Percentiles rank a stretch among this genome's conserved stretches.
These are phyloP conservation scores for Leptinotarsa peninsularis DNA, from an alignment of 2,888 invertebrate species.

Conservation along the genomic window DNA sequence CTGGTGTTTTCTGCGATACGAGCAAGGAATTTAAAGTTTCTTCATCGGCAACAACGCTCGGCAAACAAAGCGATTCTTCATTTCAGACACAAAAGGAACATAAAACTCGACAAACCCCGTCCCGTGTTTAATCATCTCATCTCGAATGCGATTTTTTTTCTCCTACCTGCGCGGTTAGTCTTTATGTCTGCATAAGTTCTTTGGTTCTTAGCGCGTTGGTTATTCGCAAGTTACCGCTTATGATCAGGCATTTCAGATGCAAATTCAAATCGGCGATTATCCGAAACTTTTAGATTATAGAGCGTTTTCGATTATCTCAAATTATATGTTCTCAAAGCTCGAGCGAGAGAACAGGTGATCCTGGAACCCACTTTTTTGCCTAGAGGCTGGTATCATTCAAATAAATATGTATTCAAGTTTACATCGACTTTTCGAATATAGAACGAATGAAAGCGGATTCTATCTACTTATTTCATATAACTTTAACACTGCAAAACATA, in stretches of 20 bases:
- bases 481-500: no score
- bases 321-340: conserved; percentile 7
- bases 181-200: conserved; percentile 5
- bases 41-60: conserved; percentile 8
- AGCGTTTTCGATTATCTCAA: conserved; percentile 11
- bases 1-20: background rate
- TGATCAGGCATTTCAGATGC: conserved; percentile 5
- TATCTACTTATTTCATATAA: no score
- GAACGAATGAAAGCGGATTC: no score
- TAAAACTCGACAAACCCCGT: conserved; percentile 37
- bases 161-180: conserved; percentile 21
- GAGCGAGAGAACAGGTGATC: no score
- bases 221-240: conserved; percentile 19
- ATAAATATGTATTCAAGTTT: no score
- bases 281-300: conserved; percentile 18
- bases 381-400: no score
- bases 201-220: conserved; percentile 1
- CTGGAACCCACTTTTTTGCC: no score
- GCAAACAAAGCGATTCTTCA: conserved; percentile 24
- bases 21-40: background rate
- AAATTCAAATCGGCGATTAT: conserved; percentile 27
- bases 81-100: conserved; percentile 38
- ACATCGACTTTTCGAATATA: no score
- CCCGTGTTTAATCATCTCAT: conserved; percentile 39
- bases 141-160: conserved; percentile 27